Percentiles rank a stretch among this genome's conserved stretches.
Conservation (phyloP, 2,888 invertebrate genomes). For the Pollenia griseotomentosa region DNA sequence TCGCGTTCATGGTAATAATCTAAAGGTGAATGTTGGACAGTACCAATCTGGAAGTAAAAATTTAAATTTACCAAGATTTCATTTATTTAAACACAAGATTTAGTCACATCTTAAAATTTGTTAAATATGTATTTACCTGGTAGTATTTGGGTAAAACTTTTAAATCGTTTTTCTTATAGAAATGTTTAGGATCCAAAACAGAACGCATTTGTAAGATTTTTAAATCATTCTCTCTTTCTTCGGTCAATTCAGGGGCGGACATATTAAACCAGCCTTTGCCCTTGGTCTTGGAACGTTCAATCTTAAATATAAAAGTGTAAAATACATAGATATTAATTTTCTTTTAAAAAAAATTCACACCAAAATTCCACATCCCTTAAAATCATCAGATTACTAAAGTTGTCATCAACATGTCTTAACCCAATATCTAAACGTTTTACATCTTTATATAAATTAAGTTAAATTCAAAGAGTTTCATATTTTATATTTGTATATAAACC, state of each 20-base stretch:
- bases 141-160: conserved; percentile 96
- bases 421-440: conserved; percentile 75
- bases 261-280: conserved; percentile 96
- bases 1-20: conserved; percentile 94
- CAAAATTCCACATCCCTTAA: not conserved
- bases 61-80: not conserved
- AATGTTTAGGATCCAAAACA: conserved; percentile 95
- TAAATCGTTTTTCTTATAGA: conserved; percentile 96
- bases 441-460: conserved; percentile 60
- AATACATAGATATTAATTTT: not conserved
- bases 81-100: too few relatives aligned
- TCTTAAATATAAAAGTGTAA: conserved; percentile 82
- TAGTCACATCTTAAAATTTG: not conserved
- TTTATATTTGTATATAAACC: conserved; percentile 70
- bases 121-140: conserved; percentile 86
- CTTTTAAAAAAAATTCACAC: not conserved
- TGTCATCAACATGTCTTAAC: conserved; percentile 81
- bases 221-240: conserved; percentile 94
- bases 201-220: conserved; percentile 96
- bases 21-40: conserved; percentile 92
- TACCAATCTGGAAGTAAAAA: conserved; percentile 87
- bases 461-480: conserved; percentile 46
- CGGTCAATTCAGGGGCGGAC: conserved; percentile 94
- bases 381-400: conserved; percentile 84
- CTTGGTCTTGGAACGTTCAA: conserved; percentile 91